These are phyloP conservation scores for Brevimyrus niger DNA, from an alignment of 2,113 vertebrate genomes.

Conservation along the genomic window DNA sequence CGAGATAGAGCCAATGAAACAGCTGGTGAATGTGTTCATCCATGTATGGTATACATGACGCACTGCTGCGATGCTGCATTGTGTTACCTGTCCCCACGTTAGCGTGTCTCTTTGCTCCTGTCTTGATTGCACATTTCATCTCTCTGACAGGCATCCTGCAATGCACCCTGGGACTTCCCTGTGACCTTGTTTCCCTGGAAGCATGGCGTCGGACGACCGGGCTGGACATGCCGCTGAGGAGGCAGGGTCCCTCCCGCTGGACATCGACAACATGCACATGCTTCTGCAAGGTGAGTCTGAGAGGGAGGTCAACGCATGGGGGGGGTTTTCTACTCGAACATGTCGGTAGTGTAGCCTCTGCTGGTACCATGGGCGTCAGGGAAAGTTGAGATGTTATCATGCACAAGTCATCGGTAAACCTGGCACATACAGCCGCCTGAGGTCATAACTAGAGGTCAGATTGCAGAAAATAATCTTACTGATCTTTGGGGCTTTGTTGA, in stretches of 20 bases:
- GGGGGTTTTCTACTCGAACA: too few species aligned
- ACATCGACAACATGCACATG: conserved; percentile 57
- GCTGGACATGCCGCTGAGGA: conserved; percentile 24
- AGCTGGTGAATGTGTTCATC: neutral
- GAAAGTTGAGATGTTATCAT: neutral
- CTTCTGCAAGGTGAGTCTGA: conserved; percentile 60
- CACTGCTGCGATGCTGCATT: neutral
- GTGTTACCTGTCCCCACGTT: neutral
- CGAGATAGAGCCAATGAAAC: neutral
- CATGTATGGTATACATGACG: neutral
- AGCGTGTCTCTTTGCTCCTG: neutral
- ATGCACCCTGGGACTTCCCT: conserved; percentile 35
- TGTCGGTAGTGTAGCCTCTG: neutral
- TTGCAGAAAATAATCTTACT: neutral
- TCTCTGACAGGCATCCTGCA: conserved; percentile 14
- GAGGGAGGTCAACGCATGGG: conserved; percentile 26
- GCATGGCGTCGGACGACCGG: conserved; percentile 51
- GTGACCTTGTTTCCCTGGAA: conserved; percentile 21
- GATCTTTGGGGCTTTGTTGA: neutral
- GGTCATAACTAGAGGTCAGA: neutral
- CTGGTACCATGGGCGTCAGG: neutral
- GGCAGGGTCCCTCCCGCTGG: conserved; percentile 43
- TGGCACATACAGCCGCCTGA: neutral
- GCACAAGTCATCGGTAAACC: neutral
- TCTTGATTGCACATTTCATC: neutral